Base-by-base conservation (phyloP, 2,797 vertebrate species). In the Sciurus carolinensis region DNA sequence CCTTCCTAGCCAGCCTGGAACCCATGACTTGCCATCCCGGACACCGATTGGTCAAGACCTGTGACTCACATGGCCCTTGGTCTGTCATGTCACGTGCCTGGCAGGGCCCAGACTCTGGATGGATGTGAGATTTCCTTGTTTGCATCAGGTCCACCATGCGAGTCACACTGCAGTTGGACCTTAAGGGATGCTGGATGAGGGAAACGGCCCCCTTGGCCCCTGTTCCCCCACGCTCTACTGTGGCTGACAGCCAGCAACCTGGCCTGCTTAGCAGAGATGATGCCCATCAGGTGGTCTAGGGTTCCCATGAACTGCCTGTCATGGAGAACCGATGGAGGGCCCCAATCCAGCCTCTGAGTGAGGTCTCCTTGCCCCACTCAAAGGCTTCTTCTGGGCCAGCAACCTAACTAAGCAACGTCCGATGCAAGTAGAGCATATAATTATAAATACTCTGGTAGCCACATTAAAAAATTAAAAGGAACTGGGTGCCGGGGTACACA, bases 101-200 rank as follows among this genome's bases (percentile, higher is more conserved):
- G 50, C 20, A 64, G 22, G 44, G 59, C 6, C 7, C 0, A 22
- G 67, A 66, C 20, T 80, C 6, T 36, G 50, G 17, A 15, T 33
- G 42, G 13, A 20, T 26, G n/a, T 30, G 79, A 30, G 8, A 15
- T 28, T 42, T 54, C 1, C 50, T 5, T 9, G n/a, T 17, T 28
- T 6, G 28, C 12, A 3, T 52, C 42, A 33, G 10, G 42, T 62
- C 22, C 10, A 20, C 52, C 0, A 0, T n/a, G 10, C 2, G 5
- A 11, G n/a, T 59, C 28, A 47, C 5, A 12, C 36, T 33, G 33
- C 15, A 2, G 39, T 28, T 11, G 47, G 8, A 30, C 62, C 47
- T 66, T 52, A 64, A 8, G 69, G 71, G 18, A 72, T 28, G 0
- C 24, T 1, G 71, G 79, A 1, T 42, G 28, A 69, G 42, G 36